Percentiles rank a stretch among this genome's conserved stretches.
Evolutionary conservation across 2,113 vertebrate genomes (phyloP).

Genomic region (Chaenogobius annularis): DNA sequence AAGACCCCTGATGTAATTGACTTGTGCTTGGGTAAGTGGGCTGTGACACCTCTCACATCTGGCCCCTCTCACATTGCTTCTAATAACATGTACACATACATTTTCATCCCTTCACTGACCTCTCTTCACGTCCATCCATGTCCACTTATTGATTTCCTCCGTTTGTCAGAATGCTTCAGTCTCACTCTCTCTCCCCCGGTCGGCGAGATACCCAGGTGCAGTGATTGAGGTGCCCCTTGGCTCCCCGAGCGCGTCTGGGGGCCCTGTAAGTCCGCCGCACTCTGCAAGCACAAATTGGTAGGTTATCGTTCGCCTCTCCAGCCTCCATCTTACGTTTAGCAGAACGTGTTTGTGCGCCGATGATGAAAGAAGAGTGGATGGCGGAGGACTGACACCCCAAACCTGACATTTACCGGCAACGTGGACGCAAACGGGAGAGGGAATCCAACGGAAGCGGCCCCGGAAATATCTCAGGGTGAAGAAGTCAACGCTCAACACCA

Average conservation of each 20-base stretch:
- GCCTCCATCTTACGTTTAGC: slow-evolving; percentile 20
- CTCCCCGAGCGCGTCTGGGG: slow-evolving; percentile 2
- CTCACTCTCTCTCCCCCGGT: neutral
- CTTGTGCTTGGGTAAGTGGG: neutral
- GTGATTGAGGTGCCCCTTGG: slow-evolving; percentile 11
- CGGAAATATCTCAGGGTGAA: slow-evolving; percentile 33
- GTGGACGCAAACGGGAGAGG: slow-evolving; percentile 17
- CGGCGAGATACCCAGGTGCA: slow-evolving; percentile 10
- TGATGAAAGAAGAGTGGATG: slow-evolving; percentile 31
- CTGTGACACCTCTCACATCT: neutral
- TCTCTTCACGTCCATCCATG: slow-evolving; percentile 1
- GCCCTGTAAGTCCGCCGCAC: slow-evolving; percentile 8
- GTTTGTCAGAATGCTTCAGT: slow-evolving; percentile 19
- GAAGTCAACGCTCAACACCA: neutral
- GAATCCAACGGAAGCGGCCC: neutral
- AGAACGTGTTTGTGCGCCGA: slow-evolving; percentile 10
- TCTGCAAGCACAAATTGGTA: neutral
- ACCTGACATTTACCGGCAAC: slow-evolving; percentile 32
- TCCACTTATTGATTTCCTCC: slow-evolving; percentile 18
- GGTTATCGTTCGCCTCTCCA: slow-evolving; percentile 11
- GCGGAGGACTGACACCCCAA: slow-evolving; percentile 24
- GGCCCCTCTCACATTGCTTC: neutral
- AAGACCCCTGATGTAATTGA: neutral
- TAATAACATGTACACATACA: neutral
- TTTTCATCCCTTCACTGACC: neutral